Evolutionary conservation across 2,797 vertebrate species (phyloP), one percentile per base, ranked within the genome.

Genomic region (Halcyon leucocephala): DNA sequence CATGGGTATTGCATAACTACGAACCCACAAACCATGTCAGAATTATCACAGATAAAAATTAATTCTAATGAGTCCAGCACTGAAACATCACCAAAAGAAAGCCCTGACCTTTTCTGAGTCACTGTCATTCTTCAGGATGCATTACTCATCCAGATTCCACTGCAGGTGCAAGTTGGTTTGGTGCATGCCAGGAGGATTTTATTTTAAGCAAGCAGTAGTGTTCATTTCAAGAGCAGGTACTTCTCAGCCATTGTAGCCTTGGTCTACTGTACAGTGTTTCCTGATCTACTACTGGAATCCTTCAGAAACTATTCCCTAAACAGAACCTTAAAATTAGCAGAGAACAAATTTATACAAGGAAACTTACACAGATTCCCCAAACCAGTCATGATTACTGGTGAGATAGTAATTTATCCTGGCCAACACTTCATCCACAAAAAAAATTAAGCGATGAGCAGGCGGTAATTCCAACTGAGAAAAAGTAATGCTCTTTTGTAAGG

Each of bases 1-100:
- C 54, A 8, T 7, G 16, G 55, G 14, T 4, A 7, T 0, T 72
- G 25, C 20, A 24, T 0, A 0, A 22, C 55, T 62, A 19, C 25
- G 64, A 55, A 57, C 28, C 58, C 62, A 72, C 2, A 76, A 54
- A 42, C 37, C 58, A 22, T 0, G 1, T 5, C 8, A 74, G 9
- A 69, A 82, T 13, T 28, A 73, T 3, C 67, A 62, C 20, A 31
- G 21, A 5, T 5, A 1, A 37, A 49, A 82, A 61, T 22, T 22
- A 29, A 29, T 46, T 29, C 33, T 6, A 58, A 11, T 14, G 85
- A 87, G 41, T 58, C 62, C 85, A 78, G 82, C 46, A 65, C 10
- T 22, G 48, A 87, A 64, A n/a, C 9, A 10, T 1, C n/a, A 25
- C 35, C 46, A 57, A 22, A 33, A 31, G 20, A 57, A 74, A 64